Evolutionary conservation across 2,888 invertebrate species (phyloP).

Genomic region (Heliconius hortense): DNA sequence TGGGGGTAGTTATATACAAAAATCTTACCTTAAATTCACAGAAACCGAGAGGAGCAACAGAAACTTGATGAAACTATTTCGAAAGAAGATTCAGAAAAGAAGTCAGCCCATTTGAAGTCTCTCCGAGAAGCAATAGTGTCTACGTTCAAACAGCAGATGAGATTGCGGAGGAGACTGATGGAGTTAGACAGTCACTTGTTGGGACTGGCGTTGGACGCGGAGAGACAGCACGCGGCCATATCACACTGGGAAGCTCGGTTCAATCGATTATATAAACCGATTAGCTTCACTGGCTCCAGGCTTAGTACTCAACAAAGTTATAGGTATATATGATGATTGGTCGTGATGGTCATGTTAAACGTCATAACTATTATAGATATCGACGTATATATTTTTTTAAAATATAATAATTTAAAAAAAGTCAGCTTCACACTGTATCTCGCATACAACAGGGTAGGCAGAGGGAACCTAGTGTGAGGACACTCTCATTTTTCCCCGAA

Average conservation of each 20-base stretch:
- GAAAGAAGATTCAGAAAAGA: constrained; percentile 62
- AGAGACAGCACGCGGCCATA: constrained; percentile 93
- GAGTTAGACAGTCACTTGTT: constrained; percentile 95
- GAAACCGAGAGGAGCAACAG: constrained; percentile 64
- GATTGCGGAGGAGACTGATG: constrained; percentile 91
- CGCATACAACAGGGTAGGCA: too few relatives aligned
- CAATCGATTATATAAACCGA: constrained; percentile 87
- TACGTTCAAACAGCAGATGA: constrained; percentile 96
- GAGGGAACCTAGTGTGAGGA: background rate
- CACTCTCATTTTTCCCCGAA: background rate
- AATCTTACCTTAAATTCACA: constrained; percentile 38
- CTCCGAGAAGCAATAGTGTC: constrained; percentile 93
- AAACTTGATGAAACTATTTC: constrained; percentile 55
- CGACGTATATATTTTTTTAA: background rate
- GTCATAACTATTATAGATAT: too few relatives aligned
- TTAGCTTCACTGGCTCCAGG: constrained; percentile 79
- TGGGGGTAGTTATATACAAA: background rate
- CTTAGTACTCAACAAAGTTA: constrained; percentile 84
- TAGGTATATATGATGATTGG: constrained; percentile 58
- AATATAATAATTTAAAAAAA: background rate
- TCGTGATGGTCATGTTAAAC: background rate
- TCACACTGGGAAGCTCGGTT: constrained; percentile 94
- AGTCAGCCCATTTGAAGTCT: constrained; percentile 81
- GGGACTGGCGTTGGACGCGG: constrained; percentile 93
- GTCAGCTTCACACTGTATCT: background rate